Evolutionary conservation across 2,797 vertebrate genomes (phyloP).

Genomic region (Erpetoichthys calabaricus): DNA sequence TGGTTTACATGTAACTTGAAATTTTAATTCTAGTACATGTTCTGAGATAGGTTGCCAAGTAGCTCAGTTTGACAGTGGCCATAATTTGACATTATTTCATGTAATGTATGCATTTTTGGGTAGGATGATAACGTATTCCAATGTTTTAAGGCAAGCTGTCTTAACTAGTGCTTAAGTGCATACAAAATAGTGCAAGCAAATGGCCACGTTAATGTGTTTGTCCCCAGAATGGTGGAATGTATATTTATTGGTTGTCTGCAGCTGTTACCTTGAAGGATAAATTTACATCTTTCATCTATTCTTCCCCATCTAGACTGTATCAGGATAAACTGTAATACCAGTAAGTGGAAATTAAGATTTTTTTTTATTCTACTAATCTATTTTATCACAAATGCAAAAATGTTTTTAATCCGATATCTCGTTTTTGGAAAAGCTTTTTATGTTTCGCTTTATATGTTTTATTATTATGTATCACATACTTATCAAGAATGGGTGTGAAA

Average conservation of each 20-base stretch:
- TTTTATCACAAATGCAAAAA: slow-evolving; percentile 2
- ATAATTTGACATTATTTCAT: slow-evolving; percentile 40
- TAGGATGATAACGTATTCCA: slow-evolving; percentile 6
- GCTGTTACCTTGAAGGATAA: slow-evolving; percentile 98
- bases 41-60: slow-evolving; percentile 58
- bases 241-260: slow-evolving; percentile 98
- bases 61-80: slow-evolving; percentile 83
- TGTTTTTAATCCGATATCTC: neutral
- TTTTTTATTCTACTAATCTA: slow-evolving; percentile 25
- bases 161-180: slow-evolving; percentile 13
- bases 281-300: slow-evolving; percentile 99
- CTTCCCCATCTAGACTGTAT: slow-evolving; percentile 99
- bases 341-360: slow-evolving; percentile 97
- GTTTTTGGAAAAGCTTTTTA: neutral
- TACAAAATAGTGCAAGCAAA: slow-evolving; percentile 41
- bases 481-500: slow-evolving; percentile 13
- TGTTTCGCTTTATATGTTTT: slow-evolving; percentile 1
- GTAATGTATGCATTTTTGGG: slow-evolving; percentile 22
- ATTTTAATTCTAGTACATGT: slow-evolving; percentile 14
- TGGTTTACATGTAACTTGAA: slow-evolving; percentile 47
- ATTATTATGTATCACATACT: neutral
- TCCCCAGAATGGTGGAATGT: slow-evolving; percentile 90
- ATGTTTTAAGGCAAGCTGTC: neutral
- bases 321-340: slow-evolving; percentile 99
- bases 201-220: slow-evolving; percentile 74